phyloP scores from a whole-genome alignment of 1,140 invertebrate genomes.

The Leptinotarsa defecta region DNA sequence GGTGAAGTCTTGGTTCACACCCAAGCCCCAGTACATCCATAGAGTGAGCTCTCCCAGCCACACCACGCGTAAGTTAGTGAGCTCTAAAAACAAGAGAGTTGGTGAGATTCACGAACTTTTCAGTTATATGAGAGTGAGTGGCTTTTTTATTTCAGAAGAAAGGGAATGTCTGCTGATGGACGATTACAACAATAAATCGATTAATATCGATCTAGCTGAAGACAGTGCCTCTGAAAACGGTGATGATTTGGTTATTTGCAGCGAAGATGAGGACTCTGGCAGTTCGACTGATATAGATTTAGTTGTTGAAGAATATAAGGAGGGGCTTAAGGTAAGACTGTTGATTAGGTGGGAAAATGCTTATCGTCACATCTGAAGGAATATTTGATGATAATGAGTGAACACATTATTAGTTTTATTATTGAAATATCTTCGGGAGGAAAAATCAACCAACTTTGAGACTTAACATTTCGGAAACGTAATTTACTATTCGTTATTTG shows the following conservation, averaged over 20 bases:
- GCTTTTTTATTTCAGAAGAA: conserved; percentile 21
- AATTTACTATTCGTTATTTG: too few species aligned
- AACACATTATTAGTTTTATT: too few species aligned
- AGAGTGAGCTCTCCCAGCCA: conserved; percentile 36
- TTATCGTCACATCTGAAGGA: too few species aligned
- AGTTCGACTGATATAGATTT: conserved; percentile 42
- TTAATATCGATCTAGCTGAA: conserved; percentile 22
- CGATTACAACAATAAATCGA: conserved; percentile 29
- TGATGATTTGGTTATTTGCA: conserved; percentile 30
- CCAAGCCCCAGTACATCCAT: conserved; percentile 37
- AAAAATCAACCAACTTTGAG: too few species aligned
- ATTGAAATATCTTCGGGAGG: too few species aligned
- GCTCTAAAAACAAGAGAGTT: conserved; percentile 4
- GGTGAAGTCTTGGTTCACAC: conserved; percentile 9
- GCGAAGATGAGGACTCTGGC: conserved; percentile 33
- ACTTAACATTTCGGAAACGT: too few species aligned
- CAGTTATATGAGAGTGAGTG: too few species aligned
- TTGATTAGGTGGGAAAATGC: not conserved
- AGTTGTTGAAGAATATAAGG: conserved; percentile 40
- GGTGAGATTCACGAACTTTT: not conserved
- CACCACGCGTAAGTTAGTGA: conserved; percentile 3
- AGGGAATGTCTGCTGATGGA: conserved; percentile 36
- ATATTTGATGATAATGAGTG: too few species aligned
- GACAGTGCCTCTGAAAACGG: conserved; percentile 38
- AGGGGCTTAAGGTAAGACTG: conserved; percentile 33